Evolutionary conservation across 2,888 invertebrate species (phyloP), one percentile per base, ranked within the genome.

Genomic region (Selenia dentaria): DNA sequence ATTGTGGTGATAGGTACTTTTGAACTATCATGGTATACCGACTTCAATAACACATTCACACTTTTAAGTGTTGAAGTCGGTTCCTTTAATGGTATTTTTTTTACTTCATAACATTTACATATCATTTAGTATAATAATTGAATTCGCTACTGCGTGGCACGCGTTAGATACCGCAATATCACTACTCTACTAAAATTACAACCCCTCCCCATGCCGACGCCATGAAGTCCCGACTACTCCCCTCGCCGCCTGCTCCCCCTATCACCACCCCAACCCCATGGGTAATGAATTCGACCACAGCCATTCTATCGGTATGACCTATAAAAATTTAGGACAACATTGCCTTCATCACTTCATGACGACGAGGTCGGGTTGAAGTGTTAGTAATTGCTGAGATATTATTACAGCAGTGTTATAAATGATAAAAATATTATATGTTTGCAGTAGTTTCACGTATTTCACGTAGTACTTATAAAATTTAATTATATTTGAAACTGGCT

Each of bases 171-270:
- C 83, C 83, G 83, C 84, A 85, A 86, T 84, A 85, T 83, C 81
- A 82, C 83, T 79, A 82, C 80, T 82, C 80, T 73, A 72, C 78
- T 80, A 81, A 83, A 84, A 87, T 84, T 86, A 85, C 83, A 83
- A 79, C 83, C 82, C 75, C 73, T 68, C 72, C 68, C 57, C 22
- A 22, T 22, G 22, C 68, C 75, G 85, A 75, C 84, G 80, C 83
- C 84, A 79, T 77, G 77, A 74, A 77, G 78, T 78, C 80, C 78
- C 74, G 70, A 57, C 70, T 55, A 62, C 64, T 64, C 65, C 67
- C 67, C 57, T 51, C 51, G 45, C 45, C 54, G 64, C 63, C 61
- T 8, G 3, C 22, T 2, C 49, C 57, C 55, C 64, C 53, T 64
- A 62, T 65, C 52, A 64, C 65, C 62, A 61, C 51, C 47, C 63